Base-by-base conservation (phyloP, 2,888 invertebrate species). In the Lasioglossum marginatum region DNA sequence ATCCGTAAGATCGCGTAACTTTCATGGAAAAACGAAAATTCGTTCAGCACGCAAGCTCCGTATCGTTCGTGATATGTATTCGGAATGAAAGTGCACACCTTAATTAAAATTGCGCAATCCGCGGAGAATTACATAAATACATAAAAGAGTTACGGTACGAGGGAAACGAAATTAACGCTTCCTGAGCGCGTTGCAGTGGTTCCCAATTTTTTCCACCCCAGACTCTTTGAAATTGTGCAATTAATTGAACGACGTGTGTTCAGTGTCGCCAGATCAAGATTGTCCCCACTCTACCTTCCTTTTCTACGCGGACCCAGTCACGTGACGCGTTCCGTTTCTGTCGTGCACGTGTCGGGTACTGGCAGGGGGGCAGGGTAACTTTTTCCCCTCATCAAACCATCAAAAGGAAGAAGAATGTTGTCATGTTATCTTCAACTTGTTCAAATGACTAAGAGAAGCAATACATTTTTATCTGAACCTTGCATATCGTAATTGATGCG, bases 111-210 rank as follows among this genome's bases (percentile, higher is more conserved):
- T 52, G 37, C 27, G 5, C 34, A 60, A 60, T 52, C 34, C 31
- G 45, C 19, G 19, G 43, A 57, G 66, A 68, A 75, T 37, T 57
- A 14, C 19, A 16, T 57, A 70, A 68, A 60, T 45, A 48, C 60
- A 8, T 76, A 40, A 71, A 82, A 27, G n/a, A 82, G 82, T 71
- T 31, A 63, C 63, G 52, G 8, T 34, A 66, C n/a, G 27, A 14
- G 14, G 37, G 31, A n/a, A 60, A 19, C 23, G 63, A 43, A 63
- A 63, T 82, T 27, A 31, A 45, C 45, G 68, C n/a, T 40, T 16
- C 37, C 48, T 74, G 31, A 31, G 3, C 72, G 14, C n/a, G 3
- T 31, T n/a, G 34, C 43, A 48, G 43, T 16, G 43, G 16, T 80
- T 82, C 12, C 3, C 40, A 57, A 72, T n/a, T 45, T 23, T 60